A percentile compares a stretch with the other conserved stretches of the same genome.
These are phyloP conservation scores for Actenoides hombroni DNA, from an alignment of 2,113 vertebrate species.

Conservation along the genomic window DNA sequence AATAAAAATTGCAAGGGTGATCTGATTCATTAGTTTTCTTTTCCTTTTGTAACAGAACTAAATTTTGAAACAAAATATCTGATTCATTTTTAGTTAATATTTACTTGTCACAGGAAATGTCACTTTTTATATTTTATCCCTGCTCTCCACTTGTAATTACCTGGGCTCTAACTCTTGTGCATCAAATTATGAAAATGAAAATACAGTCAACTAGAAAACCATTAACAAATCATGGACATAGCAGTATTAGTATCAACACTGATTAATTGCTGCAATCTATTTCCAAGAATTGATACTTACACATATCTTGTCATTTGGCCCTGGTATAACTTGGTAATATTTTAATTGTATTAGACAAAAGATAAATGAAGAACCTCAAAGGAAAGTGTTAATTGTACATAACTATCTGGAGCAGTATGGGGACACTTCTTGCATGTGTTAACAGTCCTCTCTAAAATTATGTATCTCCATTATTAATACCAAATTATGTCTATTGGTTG, in stretches of 20 bases:
- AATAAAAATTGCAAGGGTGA: neutral
- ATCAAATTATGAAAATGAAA: neutral
- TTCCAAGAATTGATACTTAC: neutral
- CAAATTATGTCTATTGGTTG: neutral
- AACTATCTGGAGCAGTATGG: neutral
- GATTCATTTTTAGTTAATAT: constrained; percentile 15
- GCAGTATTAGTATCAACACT: neutral
- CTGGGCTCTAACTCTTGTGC: neutral
- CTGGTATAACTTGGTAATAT: neutral
- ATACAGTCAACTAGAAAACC: neutral
- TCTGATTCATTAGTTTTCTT: neutral
- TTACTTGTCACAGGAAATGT: neutral
- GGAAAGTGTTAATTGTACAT: neutral
- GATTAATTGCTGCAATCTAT: neutral
- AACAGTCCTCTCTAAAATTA: neutral
- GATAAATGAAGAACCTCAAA: neutral
- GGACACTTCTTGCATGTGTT: neutral
- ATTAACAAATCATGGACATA: neutral
- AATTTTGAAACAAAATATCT: neutral
- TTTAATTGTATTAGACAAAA: neutral
- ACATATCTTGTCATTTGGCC: neutral
- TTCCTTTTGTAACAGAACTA: neutral
- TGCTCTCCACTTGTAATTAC: neutral
- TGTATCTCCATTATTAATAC: neutral
- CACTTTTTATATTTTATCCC: neutral